These are phyloP conservation scores for Sminthurides aquaticus DNA, from an alignment of 2,888 invertebrate species.

Conservation along the genomic window DNA sequence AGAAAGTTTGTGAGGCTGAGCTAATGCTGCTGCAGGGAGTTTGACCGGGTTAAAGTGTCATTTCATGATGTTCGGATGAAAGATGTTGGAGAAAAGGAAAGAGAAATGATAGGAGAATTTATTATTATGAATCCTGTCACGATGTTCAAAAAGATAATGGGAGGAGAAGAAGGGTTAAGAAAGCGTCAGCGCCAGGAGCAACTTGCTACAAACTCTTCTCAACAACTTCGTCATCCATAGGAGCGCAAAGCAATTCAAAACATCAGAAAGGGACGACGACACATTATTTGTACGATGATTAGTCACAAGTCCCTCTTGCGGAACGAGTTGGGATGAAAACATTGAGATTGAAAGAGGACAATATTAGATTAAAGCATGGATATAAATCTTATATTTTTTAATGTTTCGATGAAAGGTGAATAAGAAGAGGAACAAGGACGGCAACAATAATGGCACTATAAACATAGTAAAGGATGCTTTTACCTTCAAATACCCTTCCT, in stretches of 20 bases:
- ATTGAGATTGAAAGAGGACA: not conserved
- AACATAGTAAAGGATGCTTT: not conserved
- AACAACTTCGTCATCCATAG: not conserved
- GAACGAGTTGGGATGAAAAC: not conserved
- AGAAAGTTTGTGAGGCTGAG: too few species aligned
- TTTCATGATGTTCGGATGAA: too few species aligned
- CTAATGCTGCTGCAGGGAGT: too few species aligned
- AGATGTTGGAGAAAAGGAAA: too few species aligned
- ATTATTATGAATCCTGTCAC: not conserved
- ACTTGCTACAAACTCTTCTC: not conserved
- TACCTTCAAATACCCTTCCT: not conserved
- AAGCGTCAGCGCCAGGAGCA: not conserved
- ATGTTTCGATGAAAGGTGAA: not conserved
- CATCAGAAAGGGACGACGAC: not conserved
- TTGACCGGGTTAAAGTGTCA: too few species aligned
- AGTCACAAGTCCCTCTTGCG: not conserved
- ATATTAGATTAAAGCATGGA: not conserved
- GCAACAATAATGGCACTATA: not conserved
- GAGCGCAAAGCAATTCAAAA: not conserved
- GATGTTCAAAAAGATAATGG: not conserved
- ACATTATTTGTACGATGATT: not conserved
- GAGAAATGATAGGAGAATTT: not conserved
- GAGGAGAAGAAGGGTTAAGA: not conserved
- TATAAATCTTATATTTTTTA: not conserved
- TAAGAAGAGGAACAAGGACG: not conserved